Evolutionary conservation across 2,888 invertebrate species (phyloP).

Genomic region (Pollenia angustigena): DNA sequence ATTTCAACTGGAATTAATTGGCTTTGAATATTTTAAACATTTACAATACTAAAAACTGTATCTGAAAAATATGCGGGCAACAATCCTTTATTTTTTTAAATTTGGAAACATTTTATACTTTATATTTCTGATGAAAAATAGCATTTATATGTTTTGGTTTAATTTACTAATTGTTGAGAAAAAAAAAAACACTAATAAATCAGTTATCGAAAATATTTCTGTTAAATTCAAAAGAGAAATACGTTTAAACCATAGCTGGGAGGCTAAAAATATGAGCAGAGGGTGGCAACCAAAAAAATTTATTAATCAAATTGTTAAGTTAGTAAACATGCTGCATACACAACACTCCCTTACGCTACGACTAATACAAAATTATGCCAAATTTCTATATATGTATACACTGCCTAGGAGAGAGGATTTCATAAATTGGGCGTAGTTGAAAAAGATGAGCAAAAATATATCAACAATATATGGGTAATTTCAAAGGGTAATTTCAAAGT

Average conservation of each 20-base stretch:
- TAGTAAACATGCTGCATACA: constrained; percentile 75
- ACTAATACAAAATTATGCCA: neutral
- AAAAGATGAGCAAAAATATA: constrained; percentile 22
- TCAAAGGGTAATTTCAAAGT: no score
- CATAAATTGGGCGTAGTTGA: constrained; percentile 17
- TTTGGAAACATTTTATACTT: no score
- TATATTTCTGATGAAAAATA: constrained; percentile 45
- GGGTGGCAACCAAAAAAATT: constrained; percentile 68
- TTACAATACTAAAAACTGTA: no score
- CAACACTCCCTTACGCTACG: neutral
- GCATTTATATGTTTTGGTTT: constrained; percentile 17
- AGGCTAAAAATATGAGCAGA: neutral
- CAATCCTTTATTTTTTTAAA: no score
- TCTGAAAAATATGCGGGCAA: no score
- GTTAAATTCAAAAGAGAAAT: constrained; percentile 1
- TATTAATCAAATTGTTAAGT: constrained; percentile 82
- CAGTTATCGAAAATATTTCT: neutral
- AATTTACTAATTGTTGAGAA: neutral
- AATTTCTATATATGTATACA: neutral
- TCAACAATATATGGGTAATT: no score
- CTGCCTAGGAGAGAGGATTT: no score
- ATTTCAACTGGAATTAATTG: no score
- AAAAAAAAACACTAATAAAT: neutral
- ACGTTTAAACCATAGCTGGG: neutral
- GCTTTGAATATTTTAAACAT: no score